Evolutionary conservation across 1,140 invertebrate genomes (phyloP).

Genomic region (Leptonema lineaticorne): DNA sequence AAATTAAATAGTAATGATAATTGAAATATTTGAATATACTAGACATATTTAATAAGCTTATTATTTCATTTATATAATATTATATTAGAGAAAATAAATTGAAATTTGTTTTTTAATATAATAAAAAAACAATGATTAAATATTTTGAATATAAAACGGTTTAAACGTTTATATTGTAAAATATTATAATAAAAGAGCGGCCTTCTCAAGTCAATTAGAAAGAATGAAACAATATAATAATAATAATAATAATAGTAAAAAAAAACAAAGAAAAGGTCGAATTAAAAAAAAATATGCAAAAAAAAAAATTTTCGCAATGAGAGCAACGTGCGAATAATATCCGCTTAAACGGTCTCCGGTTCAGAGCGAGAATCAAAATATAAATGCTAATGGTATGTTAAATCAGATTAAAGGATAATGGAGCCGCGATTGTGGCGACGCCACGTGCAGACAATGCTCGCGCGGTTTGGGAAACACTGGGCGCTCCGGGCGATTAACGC

Average conservation of each 20-base stretch:
- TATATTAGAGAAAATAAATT: neutral
- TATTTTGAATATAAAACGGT: too few species aligned
- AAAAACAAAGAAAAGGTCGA: too few species aligned
- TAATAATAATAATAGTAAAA: neutral
- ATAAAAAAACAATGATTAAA: too few species aligned
- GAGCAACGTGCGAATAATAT: constrained; percentile 17
- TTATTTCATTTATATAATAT: neutral
- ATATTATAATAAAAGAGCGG: too few species aligned
- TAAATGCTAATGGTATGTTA: constrained; percentile 18
- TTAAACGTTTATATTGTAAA: too few species aligned
- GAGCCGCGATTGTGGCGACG: constrained; percentile 11
- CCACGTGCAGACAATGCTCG: constrained; percentile 13
- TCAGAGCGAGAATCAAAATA: constrained; percentile 4
- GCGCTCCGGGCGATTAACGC: constrained; percentile 1
- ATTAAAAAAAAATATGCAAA: too few species aligned
- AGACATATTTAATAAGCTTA: neutral
- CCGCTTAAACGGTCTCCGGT: neutral
- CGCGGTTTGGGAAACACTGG: constrained; percentile 2
- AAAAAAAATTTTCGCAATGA: neutral
- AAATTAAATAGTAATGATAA: too few species aligned
- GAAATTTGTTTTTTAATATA: too few species aligned
- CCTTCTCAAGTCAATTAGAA: neutral
- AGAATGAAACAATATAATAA: neutral
- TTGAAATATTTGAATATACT: neutral
- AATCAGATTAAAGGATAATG: constrained; percentile 19